Conservation (phyloP, 2,797 vertebrate genomes). For the Phoxinus dragarum region DNA sequence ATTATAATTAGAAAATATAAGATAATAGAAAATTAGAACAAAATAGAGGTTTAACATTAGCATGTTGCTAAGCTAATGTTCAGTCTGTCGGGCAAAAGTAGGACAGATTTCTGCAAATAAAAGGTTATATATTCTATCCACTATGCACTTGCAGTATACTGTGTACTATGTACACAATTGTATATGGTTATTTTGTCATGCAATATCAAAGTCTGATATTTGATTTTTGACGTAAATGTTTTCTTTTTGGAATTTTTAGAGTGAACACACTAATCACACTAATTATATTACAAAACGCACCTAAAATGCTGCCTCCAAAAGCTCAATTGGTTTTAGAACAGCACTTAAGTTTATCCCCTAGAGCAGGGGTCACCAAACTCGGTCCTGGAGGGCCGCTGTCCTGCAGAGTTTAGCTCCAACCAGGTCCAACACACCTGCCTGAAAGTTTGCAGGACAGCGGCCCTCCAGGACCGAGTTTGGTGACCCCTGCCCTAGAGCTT, state of each 20-base stretch:
- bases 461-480: no score
- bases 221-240: not conserved
- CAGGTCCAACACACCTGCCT: no score
- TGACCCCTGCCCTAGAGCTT: not conserved
- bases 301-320: not conserved
- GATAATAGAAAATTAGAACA: not conserved
- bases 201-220: not conserved
- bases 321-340: not conserved
- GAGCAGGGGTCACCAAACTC: no score
- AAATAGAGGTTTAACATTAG: not conserved
- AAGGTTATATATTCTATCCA: no score
- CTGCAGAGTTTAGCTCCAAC: no score
- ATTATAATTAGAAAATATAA: no score
- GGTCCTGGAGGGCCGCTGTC: no score
- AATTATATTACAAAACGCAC: not conserved
- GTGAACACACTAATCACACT: no score
- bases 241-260: no score
- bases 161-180: not conserved
- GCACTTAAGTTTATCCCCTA: not conserved
- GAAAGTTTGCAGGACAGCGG: no score
- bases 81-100: not conserved
- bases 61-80: not conserved
- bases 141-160: no score
- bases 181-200: not conserved
- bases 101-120: not conserved